Evolutionary conservation across 2,888 invertebrate genomes (phyloP).

Genomic region (Isoperla grammatica): DNA sequence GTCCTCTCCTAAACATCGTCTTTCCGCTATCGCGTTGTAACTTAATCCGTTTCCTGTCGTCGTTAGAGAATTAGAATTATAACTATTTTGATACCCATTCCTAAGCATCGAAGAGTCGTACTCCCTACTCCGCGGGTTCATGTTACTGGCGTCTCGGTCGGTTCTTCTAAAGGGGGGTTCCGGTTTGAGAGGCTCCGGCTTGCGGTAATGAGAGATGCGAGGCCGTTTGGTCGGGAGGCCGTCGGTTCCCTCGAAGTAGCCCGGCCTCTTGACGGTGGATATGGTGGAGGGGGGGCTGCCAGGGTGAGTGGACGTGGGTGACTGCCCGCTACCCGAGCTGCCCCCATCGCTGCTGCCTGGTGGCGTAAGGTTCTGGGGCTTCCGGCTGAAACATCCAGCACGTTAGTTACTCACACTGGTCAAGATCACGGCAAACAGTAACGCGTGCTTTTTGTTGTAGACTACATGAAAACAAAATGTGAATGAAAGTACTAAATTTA

Average conservation of each 20-base stretch:
- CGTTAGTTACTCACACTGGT: too few relatives aligned
- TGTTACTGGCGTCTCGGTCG: slow-evolving; percentile 45
- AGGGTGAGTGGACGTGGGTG: slow-evolving; percentile 67
- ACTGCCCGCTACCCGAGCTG: slow-evolving; percentile 66
- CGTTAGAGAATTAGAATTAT: neutral
- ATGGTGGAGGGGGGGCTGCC: slow-evolving; percentile 62
- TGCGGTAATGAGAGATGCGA: slow-evolving; percentile 79
- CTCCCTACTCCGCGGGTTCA: slow-evolving; percentile 47
- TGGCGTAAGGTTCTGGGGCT: slow-evolving; percentile 86
- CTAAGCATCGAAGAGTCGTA: slow-evolving; percentile 42
- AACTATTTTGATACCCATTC: slow-evolving; percentile 38
- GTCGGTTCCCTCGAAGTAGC: slow-evolving; percentile 54
- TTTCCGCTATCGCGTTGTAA: slow-evolving; percentile 19
- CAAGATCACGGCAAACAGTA: too few relatives aligned
- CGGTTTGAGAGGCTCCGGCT: slow-evolving; percentile 41
- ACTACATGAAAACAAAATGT: too few relatives aligned
- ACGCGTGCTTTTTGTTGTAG: too few relatives aligned
- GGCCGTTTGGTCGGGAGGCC: slow-evolving; percentile 66
- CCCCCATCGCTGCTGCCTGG: slow-evolving; percentile 79
- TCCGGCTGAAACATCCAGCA: slow-evolving; percentile 53
- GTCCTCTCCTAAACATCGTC: slow-evolving; percentile 19
- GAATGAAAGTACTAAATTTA: too few relatives aligned
- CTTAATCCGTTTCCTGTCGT: slow-evolving; percentile 16
- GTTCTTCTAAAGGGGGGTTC: slow-evolving; percentile 37
- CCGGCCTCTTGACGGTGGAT: slow-evolving; percentile 56